A percentile compares a stretch with the other conserved stretches of the same genome.
phyloP scores from a whole-genome alignment of 2,113 vertebrate species.

The Tetrao urogallus region DNA sequence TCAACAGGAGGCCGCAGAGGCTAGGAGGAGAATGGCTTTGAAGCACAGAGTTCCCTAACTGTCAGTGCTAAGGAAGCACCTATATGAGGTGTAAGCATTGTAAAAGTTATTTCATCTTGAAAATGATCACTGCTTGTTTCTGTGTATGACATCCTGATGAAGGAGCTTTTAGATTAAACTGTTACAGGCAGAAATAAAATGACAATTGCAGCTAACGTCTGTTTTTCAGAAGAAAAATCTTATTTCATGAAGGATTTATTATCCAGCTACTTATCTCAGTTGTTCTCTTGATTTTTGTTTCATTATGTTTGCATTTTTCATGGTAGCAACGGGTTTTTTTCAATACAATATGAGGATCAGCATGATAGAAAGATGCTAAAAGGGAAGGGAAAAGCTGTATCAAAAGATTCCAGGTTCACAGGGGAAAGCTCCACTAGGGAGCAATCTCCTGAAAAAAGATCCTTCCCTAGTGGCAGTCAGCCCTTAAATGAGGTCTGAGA shows the following conservation, averaged over 20 bases:
- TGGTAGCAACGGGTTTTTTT: not conserved
- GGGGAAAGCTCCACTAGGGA: too few species aligned
- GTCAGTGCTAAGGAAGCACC: not conserved
- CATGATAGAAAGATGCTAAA: too few species aligned
- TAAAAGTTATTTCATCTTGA: not conserved
- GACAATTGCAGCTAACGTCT: not conserved
- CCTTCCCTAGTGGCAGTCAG: too few species aligned
- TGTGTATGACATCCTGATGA: not conserved
- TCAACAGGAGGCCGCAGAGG: rapidly evolving
- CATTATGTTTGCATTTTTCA: too few species aligned
- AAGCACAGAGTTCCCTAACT: not conserved
- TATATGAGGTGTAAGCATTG: not conserved
- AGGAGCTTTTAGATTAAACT: not conserved
- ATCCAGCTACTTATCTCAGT: not conserved
- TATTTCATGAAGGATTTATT: not conserved
- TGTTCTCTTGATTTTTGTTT: not conserved
- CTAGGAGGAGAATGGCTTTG: not conserved
- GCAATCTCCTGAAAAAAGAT: too few species aligned
- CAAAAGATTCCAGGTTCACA: too few species aligned
- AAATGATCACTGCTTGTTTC: not conserved
- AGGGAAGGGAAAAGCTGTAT: too few species aligned
- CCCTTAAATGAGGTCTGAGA: too few species aligned
- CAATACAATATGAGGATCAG: too few species aligned
- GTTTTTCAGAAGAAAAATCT: not conserved
- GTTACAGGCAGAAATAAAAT: not conserved